Evolutionary conservation across 2,888 invertebrate species (phyloP).

Genomic region (Hecatera dysodea): DNA sequence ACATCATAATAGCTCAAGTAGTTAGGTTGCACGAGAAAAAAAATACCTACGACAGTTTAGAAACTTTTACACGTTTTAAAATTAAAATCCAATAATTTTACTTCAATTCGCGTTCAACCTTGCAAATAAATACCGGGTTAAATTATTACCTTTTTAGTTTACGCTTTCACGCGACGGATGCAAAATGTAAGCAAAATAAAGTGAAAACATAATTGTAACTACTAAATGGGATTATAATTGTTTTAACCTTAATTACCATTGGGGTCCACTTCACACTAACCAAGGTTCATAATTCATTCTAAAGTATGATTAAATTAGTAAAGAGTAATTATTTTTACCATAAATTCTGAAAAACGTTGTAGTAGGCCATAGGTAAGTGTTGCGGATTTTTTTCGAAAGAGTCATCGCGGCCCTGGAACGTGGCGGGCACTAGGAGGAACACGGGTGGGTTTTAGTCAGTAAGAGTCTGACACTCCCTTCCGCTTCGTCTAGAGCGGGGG

Average conservation of each 20-base stretch:
- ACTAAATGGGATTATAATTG: constrained; percentile 30
- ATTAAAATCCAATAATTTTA: constrained; percentile 1
- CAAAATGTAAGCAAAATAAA: constrained; percentile 3
- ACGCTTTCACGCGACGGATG: constrained; percentile 9
- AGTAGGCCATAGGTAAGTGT: no score
- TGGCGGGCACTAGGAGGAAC: no score
- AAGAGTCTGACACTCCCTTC: no score
- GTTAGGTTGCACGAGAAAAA: not conserved
- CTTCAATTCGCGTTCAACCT: constrained; percentile 26
- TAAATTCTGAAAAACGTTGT: not conserved
- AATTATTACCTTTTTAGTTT: constrained; percentile 20
- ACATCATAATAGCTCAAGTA: not conserved
- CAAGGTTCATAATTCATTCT: not conserved
- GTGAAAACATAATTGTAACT: constrained; percentile 19
- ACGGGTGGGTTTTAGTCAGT: no score
- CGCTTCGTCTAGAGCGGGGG: no score
- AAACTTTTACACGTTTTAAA: not conserved
- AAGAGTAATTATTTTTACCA: not conserved
- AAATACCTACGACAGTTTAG: not conserved
- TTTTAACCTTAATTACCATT: constrained; percentile 27
- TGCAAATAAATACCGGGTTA: constrained; percentile 22
- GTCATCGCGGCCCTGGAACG: no score
- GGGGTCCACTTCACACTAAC: no score
- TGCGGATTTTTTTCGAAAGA: no score
- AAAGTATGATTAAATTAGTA: constrained; percentile 5